These are phyloP conservation scores for Bombus balteatus DNA, from an alignment of 1,140 invertebrate species.

Conservation along the genomic window DNA sequence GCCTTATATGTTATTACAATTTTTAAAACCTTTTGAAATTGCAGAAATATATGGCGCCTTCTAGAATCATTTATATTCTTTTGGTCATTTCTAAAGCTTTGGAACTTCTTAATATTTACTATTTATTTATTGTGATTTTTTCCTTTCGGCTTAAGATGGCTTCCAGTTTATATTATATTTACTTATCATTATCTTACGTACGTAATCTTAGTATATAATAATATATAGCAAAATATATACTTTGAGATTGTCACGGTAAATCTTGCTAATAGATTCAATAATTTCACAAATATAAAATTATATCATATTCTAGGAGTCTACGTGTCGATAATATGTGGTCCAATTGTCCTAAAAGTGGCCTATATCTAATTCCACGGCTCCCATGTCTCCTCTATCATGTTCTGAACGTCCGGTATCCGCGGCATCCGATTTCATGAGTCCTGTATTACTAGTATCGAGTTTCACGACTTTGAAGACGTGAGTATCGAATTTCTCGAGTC, in stretches of 20 bases:
- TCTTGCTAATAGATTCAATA: too few species aligned
- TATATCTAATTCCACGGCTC: neutral
- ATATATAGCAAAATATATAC: too few species aligned
- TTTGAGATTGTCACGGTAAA: too few species aligned
- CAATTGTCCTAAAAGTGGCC: too few species aligned
- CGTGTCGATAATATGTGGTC: neutral
- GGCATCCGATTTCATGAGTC: constrained; percentile 1
- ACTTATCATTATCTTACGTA: too few species aligned
- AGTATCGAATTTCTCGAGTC: constrained; percentile 10
- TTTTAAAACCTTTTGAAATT: neutral
- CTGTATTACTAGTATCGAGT: constrained; percentile 20
- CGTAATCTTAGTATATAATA: too few species aligned
- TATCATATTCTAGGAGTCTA: neutral
- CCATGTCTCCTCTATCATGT: neutral
- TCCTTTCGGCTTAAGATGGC: too few species aligned
- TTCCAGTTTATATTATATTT: too few species aligned
- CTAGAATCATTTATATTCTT: neutral
- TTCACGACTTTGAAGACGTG: constrained; percentile 16
- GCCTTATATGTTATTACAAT: neutral
- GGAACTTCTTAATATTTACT: neutral
- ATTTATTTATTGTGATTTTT: neutral
- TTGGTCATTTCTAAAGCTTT: too few species aligned
- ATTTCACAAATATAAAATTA: too few species aligned
- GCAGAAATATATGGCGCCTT: neutral
- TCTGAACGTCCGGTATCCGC: constrained; percentile 1